Evolutionary conservation across 2,888 invertebrate species (phyloP).

Genomic region (Mantis religiosa): DNA sequence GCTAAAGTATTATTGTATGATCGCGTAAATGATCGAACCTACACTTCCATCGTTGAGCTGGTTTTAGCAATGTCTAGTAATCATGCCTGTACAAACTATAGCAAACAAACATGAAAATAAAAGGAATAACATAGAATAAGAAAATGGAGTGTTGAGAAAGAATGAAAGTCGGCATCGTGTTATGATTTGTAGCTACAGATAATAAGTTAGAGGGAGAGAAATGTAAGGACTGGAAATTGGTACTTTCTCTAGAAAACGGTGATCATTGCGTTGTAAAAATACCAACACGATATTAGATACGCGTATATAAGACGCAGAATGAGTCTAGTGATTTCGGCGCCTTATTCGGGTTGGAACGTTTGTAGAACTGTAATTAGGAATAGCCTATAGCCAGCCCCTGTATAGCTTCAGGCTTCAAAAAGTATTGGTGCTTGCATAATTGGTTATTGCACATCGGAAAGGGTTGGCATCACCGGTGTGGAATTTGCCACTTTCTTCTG

Average conservation of each 20-base stretch:
- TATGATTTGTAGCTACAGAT: neutral
- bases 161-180: neutral
- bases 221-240: neutral
- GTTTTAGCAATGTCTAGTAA: too few species aligned
- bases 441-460: neutral
- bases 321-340: neutral
- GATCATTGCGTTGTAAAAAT: neutral
- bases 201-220: neutral
- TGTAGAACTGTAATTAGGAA: neutral
- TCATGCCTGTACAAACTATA: too few species aligned
- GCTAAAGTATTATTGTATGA: too few species aligned
- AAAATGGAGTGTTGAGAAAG: too few species aligned
- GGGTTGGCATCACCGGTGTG: neutral
- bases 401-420: neutral
- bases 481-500: neutral
- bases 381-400: neutral
- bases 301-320: neutral
- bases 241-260: neutral
- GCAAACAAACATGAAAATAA: too few species aligned
- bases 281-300: neutral
- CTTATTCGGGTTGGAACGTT: neutral
- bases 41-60: too few species aligned
- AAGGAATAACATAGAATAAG: too few species aligned
- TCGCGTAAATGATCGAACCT: too few species aligned
- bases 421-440: neutral